Conservation (phyloP, 2,797 vertebrate genomes). For the Esox lucius region DNA sequence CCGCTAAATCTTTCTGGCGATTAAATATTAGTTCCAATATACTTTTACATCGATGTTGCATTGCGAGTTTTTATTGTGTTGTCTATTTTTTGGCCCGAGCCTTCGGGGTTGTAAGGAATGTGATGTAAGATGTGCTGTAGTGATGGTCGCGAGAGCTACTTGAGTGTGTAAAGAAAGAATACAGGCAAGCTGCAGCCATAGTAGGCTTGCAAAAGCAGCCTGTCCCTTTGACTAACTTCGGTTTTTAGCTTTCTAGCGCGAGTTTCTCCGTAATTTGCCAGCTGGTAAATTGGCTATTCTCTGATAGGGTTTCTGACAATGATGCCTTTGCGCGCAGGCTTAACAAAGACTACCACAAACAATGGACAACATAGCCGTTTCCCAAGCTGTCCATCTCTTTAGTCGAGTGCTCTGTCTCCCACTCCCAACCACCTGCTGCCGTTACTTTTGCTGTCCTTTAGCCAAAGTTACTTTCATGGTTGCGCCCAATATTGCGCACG, state of each 20-base stretch:
- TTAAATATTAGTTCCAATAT: not conserved
- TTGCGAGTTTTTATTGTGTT: not conserved
- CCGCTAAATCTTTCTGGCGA: not conserved
- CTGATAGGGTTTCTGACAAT: not conserved
- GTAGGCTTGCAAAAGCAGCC: not conserved
- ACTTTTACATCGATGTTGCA: not conserved
- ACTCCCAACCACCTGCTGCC: not conserved
- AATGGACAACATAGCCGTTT: not conserved
- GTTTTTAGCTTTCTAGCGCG: not conserved
- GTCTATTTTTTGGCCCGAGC: not conserved
- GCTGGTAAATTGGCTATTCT: not conserved
- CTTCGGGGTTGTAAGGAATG: not conserved
- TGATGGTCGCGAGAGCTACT: not conserved
- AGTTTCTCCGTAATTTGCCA: not conserved
- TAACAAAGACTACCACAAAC: constrained; percentile 1
- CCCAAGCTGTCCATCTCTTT: not conserved
- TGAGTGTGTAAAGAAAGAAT: not conserved
- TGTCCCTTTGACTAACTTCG: not conserved
- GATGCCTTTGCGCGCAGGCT: not conserved
- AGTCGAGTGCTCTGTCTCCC: not conserved
- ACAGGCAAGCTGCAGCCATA: not conserved
- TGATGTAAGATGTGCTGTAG: not conserved
- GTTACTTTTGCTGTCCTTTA: not conserved
- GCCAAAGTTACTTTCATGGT: not conserved
- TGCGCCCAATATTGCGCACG: not conserved